Conservation (phyloP, 1,140 invertebrate species). For the Odontomachus brunneus region DNA sequence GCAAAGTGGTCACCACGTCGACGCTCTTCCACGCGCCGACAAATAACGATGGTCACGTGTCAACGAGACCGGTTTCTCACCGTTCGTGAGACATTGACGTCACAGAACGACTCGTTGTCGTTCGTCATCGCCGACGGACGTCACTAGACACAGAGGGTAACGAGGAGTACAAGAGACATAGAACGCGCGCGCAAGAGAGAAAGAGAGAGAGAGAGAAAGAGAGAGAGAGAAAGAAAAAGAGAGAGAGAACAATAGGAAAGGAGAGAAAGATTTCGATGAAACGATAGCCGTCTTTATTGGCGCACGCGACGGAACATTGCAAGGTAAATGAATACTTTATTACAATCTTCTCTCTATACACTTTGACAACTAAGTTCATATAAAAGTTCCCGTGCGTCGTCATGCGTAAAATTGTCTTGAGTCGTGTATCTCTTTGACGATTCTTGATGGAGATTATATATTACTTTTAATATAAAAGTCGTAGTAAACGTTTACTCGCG, state of each 20-base stretch:
- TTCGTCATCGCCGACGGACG: background rate
- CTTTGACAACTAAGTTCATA: conserved; percentile 2
- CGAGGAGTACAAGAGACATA: too few species aligned
- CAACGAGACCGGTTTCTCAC: background rate
- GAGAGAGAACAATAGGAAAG: conserved; percentile 18
- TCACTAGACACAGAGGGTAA: background rate
- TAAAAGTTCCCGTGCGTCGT: conserved; percentile 13
- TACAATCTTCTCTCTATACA: background rate
- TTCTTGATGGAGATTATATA: too few species aligned
- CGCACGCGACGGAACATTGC: background rate
- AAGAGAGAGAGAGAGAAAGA: background rate
- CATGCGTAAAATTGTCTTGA: background rate
- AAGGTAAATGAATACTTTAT: conserved; percentile 13
- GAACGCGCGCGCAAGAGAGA: too few species aligned
- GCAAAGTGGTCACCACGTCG: background rate
- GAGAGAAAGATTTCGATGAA: conserved; percentile 50
- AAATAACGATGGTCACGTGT: background rate
- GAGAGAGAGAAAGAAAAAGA: background rate
- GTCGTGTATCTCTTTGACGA: background rate
- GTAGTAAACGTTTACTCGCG: too few species aligned
- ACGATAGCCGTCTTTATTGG: conserved; percentile 44
- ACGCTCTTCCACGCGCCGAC: background rate
- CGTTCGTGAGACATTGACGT: background rate
- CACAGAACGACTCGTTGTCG: background rate
- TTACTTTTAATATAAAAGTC: too few species aligned